Evolutionary conservation across 2,888 invertebrate species (phyloP), one percentile per base, ranked within the genome.

Genomic region (Meiosimyza platycephala): DNA sequence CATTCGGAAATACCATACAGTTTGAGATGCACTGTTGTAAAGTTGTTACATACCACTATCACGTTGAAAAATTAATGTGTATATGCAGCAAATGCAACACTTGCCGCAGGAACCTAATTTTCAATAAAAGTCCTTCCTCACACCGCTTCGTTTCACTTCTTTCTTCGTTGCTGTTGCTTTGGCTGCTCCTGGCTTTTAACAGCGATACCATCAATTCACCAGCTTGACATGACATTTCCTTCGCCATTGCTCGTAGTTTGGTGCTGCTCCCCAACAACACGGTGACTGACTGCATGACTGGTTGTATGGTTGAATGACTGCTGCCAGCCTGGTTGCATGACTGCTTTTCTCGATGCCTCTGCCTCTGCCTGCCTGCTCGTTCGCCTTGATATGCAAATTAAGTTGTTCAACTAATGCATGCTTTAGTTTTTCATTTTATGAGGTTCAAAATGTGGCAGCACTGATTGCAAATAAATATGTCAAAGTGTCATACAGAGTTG

Each of bases 391-490:
- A 71, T 71, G 71, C 71, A 71, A 71, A 71, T 71, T 48, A 71
- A 71, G 71, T 71, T 71, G 71, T 65, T 71, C 63, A 70, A 70
- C 63, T 54, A 63, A 70, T 63, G 52, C 62, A 47, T 63, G 18
- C 63, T 62, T 62, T 48, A n/a, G 28, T 59, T n/a, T 51, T 40
- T n/a, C 54, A 33, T 63, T 70, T 70, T 70, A 70, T 70, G 70
- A 70, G 63, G 54, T 70, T 62, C 63, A 16, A 62, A 62, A 62
- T 54, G 62, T 52, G 63, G 51, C 63, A 54, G 63, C 70, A 62
- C 54, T 62, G 63, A 70, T 68, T 68, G 57, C 68, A 59, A 70
- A 70, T 70, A 70, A 70, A 70, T 70, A 62, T 60, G 52, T 70
- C 62, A 63, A 67, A 62, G 47, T 70, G 62, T 47, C 54, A 50